A percentile compares a stretch with the other conserved stretches of the same genome.
Conservation (phyloP, 2,888 invertebrate genomes). For the Trissonchulus sp. region DNA sequence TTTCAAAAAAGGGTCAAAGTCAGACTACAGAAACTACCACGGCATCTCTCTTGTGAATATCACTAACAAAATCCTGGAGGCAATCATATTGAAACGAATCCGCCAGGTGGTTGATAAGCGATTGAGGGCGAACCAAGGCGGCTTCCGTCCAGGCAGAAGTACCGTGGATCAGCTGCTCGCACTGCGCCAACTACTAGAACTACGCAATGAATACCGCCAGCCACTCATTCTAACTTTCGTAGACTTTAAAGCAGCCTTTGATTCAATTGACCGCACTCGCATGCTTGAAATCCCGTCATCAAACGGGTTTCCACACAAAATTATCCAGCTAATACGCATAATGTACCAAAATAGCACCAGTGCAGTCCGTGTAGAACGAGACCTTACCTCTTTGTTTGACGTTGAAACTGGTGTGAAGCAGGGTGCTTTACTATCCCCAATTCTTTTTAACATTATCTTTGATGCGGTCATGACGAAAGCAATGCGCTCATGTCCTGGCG, state of each 20-base stretch:
- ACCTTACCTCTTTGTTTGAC: not conserved
- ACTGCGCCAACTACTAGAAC: not conserved
- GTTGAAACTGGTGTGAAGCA: constrained; percentile 14
- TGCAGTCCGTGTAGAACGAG: not conserved
- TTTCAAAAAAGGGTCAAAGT: constrained; percentile 2
- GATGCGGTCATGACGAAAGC: not conserved
- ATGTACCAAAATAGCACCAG: not conserved
- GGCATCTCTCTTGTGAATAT: not conserved
- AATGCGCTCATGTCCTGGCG: not conserved
- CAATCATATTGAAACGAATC: not conserved
- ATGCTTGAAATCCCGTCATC: not conserved
- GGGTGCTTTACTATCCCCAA: not conserved
- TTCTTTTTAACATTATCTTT: constrained; percentile 2
- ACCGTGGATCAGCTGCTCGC: not conserved
- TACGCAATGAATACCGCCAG: not conserved
- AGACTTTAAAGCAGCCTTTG: constrained; percentile 21
- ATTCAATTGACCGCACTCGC: constrained; percentile 2
- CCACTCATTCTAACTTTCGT: constrained; percentile 1
- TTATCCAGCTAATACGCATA: not conserved
- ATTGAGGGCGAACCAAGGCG: constrained; percentile 11
- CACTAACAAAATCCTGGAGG: constrained; percentile 5
- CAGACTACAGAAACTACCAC: constrained; percentile 7
- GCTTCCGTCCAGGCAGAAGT: not conserved
- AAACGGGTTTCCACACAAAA: not conserved
- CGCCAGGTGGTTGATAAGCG: not conserved